Conservation (phyloP, 2,888 invertebrate genomes). For the Acrobasis suavella region DNA sequence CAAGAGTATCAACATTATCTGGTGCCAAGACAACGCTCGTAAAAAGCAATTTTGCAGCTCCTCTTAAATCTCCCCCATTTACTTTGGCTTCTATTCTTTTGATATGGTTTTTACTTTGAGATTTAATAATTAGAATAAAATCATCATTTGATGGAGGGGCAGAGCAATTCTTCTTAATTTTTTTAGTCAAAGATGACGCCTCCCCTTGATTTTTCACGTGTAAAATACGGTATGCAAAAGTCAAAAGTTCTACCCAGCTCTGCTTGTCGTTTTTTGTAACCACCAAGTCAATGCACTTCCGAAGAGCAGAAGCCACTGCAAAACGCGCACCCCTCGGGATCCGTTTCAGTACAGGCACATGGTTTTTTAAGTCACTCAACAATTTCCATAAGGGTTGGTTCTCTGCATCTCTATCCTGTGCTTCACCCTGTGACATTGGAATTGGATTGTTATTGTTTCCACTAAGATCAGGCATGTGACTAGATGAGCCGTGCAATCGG, state of each 20-base stretch:
- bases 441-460: neutral
- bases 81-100: too few relatives aligned
- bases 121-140: neutral
- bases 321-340: neutral
- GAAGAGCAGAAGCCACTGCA: conserved; percentile 1
- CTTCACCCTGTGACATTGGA: neutral
- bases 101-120: neutral
- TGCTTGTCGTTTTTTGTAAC: neutral
- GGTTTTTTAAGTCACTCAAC: neutral
- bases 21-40: too few relatives aligned
- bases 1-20: too few relatives aligned
- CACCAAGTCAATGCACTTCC: conserved; percentile 3
- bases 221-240: conserved; percentile 1
- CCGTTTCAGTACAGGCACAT: neutral
- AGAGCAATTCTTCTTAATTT: neutral
- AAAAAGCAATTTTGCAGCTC: too few relatives aligned
- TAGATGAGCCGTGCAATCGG: neutral
- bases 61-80: too few relatives aligned
- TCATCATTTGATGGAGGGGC: neutral
- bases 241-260: conserved; percentile 1
- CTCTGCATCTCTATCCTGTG: neutral
- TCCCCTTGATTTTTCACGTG: neutral
- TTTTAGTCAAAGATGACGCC: neutral
- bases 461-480: neutral
- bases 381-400: too few relatives aligned